These are phyloP conservation scores for Parascotia fuliginaria DNA, from an alignment of 2,888 invertebrate genomes.

Conservation along the genomic window DNA sequence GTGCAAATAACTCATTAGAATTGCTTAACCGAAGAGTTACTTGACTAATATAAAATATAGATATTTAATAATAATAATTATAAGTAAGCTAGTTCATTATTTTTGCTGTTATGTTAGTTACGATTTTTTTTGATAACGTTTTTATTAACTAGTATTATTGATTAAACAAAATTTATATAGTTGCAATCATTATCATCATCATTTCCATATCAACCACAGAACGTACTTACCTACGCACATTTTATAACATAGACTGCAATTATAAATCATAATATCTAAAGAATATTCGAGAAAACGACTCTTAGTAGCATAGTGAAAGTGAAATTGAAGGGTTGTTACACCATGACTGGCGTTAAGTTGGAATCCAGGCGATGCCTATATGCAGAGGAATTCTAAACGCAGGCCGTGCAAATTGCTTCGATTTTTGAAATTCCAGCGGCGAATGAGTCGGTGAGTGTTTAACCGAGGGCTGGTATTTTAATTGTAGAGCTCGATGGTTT, in stretches of 20 bases:
- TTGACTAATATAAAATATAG: too few relatives aligned
- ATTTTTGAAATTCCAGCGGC: conserved; percentile 29
- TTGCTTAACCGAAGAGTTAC: too few relatives aligned
- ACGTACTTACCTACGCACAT: neutral
- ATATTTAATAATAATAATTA: too few relatives aligned
- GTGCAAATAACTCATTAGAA: too few relatives aligned
- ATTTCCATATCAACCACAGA: too few relatives aligned
- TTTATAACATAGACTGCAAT: neutral
- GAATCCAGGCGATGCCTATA: conserved; percentile 33
- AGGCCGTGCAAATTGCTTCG: conserved; percentile 14
- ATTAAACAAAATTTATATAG: too few relatives aligned
- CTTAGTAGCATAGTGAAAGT: conserved; percentile 46
- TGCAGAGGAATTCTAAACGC: conserved; percentile 18
- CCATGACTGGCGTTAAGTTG: conserved; percentile 51
- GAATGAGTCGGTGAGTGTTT: conserved; percentile 1
- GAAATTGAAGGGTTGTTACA: conserved; percentile 50
- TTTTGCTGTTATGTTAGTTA: too few relatives aligned
- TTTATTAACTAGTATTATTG: too few relatives aligned
- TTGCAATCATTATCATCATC: too few relatives aligned
- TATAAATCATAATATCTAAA: too few relatives aligned
- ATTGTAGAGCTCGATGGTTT: neutral
- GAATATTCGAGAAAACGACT: conserved; percentile 1
- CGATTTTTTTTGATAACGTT: too few relatives aligned
- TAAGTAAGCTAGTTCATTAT: too few relatives aligned
- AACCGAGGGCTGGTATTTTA: neutral